Evolutionary conservation across 2,888 invertebrate species (phyloP).

Genomic region (Andricus curvator): DNA sequence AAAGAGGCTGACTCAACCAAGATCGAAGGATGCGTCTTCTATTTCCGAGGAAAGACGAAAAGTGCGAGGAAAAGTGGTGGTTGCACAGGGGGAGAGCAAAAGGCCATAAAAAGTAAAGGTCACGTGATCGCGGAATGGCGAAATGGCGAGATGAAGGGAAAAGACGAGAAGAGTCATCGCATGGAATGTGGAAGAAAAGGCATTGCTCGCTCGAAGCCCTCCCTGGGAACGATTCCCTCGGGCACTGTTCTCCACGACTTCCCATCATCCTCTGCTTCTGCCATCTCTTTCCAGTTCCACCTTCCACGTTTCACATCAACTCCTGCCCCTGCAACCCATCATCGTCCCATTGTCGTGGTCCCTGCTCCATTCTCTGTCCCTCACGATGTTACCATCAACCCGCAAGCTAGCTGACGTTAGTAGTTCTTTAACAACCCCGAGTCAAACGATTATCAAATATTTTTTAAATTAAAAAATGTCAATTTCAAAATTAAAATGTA

Average conservation of each 20-base stretch:
- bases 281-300: slow-evolving; percentile 1
- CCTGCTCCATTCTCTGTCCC: slow-evolving; percentile 25
- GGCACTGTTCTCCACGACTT: slow-evolving; percentile 67
- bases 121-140: slow-evolving; percentile 23
- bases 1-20: not conserved
- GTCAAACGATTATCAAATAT: not conserved
- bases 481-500: no score
- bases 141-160: slow-evolving; percentile 30
- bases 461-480: not conserved
- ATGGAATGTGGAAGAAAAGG: slow-evolving; percentile 19
- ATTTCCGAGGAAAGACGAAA: not conserved
- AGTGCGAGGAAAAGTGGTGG: not conserved
- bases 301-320: not conserved
- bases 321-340: not conserved
- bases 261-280: slow-evolving; percentile 63
- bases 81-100: not conserved
- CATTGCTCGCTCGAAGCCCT: slow-evolving; percentile 33
- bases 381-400: slow-evolving; percentile 21
- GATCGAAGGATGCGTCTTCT: not conserved
- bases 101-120: slow-evolving; percentile 27
- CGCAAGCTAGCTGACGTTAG: not conserved
- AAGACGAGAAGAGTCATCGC: slow-evolving; percentile 27
- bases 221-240: slow-evolving; percentile 66
- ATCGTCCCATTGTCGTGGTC: slow-evolving; percentile 13
- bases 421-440: not conserved